Evolutionary conservation across 2,888 invertebrate genomes (phyloP).

Genomic region (Linnaemya tessellans): DNA sequence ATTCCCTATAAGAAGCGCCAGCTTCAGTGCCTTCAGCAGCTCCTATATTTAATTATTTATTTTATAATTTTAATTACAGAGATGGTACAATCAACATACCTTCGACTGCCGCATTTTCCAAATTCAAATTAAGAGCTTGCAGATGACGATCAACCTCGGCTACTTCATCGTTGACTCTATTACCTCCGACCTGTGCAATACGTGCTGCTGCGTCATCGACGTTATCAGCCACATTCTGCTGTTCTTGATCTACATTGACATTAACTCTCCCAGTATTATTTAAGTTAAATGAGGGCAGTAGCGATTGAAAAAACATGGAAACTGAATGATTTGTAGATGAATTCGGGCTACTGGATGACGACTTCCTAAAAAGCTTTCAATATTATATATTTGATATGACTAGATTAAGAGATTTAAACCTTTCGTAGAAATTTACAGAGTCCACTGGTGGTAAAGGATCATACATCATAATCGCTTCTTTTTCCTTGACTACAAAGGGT

Average conservation of each 20-base stretch:
- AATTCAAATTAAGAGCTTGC: slow-evolving; percentile 76
- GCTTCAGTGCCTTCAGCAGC: slow-evolving; percentile 81
- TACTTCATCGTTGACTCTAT: slow-evolving; percentile 74
- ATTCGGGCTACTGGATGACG: slow-evolving; percentile 80
- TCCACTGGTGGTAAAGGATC: slow-evolving; percentile 92
- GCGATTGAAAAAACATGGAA: slow-evolving; percentile 88
- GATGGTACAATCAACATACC: slow-evolving; percentile 54
- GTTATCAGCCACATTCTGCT: slow-evolving; percentile 71
- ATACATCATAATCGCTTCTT: slow-evolving; percentile 86
- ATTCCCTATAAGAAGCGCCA: slow-evolving; percentile 80
- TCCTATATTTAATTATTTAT: slow-evolving; percentile 24
- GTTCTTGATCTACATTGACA: slow-evolving; percentile 73
- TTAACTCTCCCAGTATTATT: slow-evolving; percentile 73
- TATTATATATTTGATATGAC: neutral
- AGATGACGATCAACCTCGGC: slow-evolving; percentile 76
- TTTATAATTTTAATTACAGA: neutral
- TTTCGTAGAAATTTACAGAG: slow-evolving; percentile 88
- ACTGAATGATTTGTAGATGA: slow-evolving; percentile 81
- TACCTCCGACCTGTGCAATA: slow-evolving; percentile 65
- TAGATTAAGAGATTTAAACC: slow-evolving; percentile 76
- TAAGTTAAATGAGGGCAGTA: slow-evolving; percentile 87
- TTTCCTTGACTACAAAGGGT: slow-evolving; percentile 81
- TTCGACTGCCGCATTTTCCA: slow-evolving; percentile 75
- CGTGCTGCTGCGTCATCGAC: slow-evolving; percentile 71
- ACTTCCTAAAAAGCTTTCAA: slow-evolving; percentile 76